A percentile compares a stretch with the other conserved stretches of the same genome.
These are phyloP conservation scores for Cephus spinipes DNA, from an alignment of 2,888 invertebrate genomes.

Conservation along the genomic window DNA sequence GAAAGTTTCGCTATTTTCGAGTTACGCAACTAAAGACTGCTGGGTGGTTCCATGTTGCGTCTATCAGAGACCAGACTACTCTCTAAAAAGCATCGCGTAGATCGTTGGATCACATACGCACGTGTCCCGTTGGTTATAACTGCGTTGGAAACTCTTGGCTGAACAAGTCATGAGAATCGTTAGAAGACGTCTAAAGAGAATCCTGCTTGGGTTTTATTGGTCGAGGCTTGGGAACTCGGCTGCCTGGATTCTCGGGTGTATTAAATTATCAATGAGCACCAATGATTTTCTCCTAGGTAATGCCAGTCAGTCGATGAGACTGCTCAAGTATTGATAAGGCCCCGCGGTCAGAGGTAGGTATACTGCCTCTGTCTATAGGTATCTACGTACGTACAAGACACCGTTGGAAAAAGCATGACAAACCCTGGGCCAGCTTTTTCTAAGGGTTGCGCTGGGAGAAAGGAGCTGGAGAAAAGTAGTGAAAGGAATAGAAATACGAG, in stretches of 20 bases:
- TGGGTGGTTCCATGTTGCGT: background rate
- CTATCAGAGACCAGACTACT: background rate
- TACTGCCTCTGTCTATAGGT: background rate
- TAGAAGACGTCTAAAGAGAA: background rate
- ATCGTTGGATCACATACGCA: background rate
- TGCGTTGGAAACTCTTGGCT: background rate
- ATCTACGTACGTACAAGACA: background rate
- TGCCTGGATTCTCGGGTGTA: background rate
- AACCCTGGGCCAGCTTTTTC: background rate
- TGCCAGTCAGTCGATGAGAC: background rate
- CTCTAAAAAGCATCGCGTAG: background rate
- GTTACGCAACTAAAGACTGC: background rate
- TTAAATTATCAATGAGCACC: background rate
- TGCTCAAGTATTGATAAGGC: background rate
- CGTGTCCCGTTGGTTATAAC: background rate
- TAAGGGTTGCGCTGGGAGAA: background rate
- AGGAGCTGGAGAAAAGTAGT: background rate
- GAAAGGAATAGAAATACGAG: background rate
- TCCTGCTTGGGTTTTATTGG: background rate
- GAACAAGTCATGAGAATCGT: background rate
- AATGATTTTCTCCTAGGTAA: background rate
- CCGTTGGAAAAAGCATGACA: background rate
- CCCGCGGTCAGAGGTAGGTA: background rate
- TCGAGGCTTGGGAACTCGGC: background rate
- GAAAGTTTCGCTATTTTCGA: slow-evolving; percentile 20